Evolutionary conservation across 2,113 vertebrate species (phyloP), one percentile per base, ranked within the genome.

Genomic region (Glaucidium brasilianum): DNA sequence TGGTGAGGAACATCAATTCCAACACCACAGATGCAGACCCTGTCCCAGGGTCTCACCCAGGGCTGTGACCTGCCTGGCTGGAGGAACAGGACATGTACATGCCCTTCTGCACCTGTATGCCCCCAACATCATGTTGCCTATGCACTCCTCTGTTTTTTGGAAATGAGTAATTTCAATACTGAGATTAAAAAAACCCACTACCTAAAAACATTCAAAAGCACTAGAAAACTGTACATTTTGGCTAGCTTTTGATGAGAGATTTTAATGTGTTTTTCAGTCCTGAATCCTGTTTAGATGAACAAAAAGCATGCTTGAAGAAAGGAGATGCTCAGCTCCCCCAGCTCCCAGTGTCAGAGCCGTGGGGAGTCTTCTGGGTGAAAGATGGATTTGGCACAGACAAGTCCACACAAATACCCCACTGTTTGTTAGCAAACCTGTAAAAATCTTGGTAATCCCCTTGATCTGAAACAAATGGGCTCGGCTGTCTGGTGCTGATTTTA

Each of bases 401-500:
- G 45, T 94, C 74, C 75, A 68, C 69, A 87, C 35, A 85, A 85
- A 92, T 69, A 75, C 63, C n/a, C 58, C 55, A 45, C 79, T 80
- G 53, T 88, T 90, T 80, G 87, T 86, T 93, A 94, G 66, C 69
- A 93, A 94, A 94, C 69, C 77, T 91, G 74, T 93, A 93, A 92
- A 94, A 95, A 73, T 79, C 77, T 82, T 73, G 69, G 91, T 95
- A 94, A 92, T 92, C 92, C 84, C 32, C 89, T 82, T 91, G 86
- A 96, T 96, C 74, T 89, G 92, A 95, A 97, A 93, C 93, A 96
- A 96, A 96, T 85, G 92, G 77, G 29, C 74, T 94, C 86, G 89
- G 74, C 91, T 95, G 81, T 87, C 95, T 91, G 74, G 81, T 94
- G 86, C 94, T 95, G 95, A 92, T 91, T 96, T 97, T 95, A 96